Base-by-base conservation (phyloP, 2,888 invertebrate genomes). In the Masnerella sp. region DNA sequence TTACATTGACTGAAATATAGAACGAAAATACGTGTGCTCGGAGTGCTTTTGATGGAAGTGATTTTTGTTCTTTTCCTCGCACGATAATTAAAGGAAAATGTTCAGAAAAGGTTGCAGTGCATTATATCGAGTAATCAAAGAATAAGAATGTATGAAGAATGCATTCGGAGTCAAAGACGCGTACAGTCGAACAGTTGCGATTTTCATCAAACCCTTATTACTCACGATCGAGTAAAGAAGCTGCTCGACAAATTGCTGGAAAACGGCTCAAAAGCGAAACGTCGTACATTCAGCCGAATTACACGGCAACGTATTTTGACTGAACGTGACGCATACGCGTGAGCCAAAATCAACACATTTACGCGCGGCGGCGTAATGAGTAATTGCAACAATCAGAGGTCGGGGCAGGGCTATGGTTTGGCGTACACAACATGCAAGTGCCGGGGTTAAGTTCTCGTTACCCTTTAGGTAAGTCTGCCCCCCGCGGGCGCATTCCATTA, bases 351-450 rank as follows among this genome's bases (percentile, higher is more conserved):
- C 65, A 54, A 65, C 65, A 45, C 65, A 18, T 47, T 65, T 47
- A 14, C 65, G 17, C 47, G 67, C 56, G 49, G 38, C 36, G 40
- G 32, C 32, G 32, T 72, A 45, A 64, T 65, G 72, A 58, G 52
- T 74, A 76, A 76, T 78, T 77, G 70, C 56, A 62, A 67, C 70
- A 77, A 77, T 77, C 76, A 70, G 72, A 52, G 58, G 45, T 43
- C 30, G 11, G 11, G 45, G 42, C 51, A 25, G 54, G 42, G 54
- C 38, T 43, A 42, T 40, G 36, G 61, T 58, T 75, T 58, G 14
- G 58, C 52, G 52, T 69, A 47, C 42, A 47, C 36, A 34, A 69
- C 65, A 72, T 72, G 61, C 52, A 45, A 62, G 72, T 47, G 20
- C 11, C 51, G n/a, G 12, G 32, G 42, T 12, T 43, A 51, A 68